phyloP scores from a whole-genome alignment of 2,797 vertebrate species.

The Catostomus latipinnis region DNA sequence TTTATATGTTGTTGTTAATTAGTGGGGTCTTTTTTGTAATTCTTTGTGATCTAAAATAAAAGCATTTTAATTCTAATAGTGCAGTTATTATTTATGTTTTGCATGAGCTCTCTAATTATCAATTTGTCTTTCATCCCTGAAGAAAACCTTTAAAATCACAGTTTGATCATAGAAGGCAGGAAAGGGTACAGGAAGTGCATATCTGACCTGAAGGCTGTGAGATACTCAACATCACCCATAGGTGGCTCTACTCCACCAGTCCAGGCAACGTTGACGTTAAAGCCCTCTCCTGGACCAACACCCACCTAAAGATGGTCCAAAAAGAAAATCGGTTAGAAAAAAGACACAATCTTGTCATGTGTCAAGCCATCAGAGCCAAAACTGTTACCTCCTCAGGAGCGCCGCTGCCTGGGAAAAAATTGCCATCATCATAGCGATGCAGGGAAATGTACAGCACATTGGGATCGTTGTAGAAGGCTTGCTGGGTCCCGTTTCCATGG shows the following conservation, averaged over 20 bases:
- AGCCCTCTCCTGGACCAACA: conserved; percentile 87
- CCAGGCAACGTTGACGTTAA: conserved; percentile 97
- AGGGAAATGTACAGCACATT: conserved; percentile 92
- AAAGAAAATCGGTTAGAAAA: not conserved
- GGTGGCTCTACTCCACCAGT: conserved; percentile 94
- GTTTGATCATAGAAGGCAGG: not conserved
- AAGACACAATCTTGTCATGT: not conserved
- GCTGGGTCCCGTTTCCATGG: conserved; percentile 95
- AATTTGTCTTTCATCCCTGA: too few species aligned
- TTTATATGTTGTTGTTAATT: not conserved
- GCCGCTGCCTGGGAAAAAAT: conserved; percentile 97
- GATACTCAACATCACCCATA: conserved; percentile 94
- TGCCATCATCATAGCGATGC: conserved; percentile 94
- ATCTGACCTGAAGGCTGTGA: conserved; percentile 90
- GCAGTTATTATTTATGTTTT: too few species aligned
- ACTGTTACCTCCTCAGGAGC: conserved; percentile 89
- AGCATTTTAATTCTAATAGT: too few species aligned
- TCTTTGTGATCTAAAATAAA: too few species aligned
- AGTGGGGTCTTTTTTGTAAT: too few species aligned
- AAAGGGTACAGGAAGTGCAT: not conserved
- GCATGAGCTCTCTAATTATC: too few species aligned
- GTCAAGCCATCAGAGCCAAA: not conserved
- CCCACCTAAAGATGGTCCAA: conserved; percentile 82
- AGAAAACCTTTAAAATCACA: too few species aligned
- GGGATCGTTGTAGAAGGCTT: conserved; percentile 92